These are phyloP conservation scores for Rousettus leschenaultii DNA, from an alignment of 2,113 vertebrate genomes.

Conservation along the genomic window DNA sequence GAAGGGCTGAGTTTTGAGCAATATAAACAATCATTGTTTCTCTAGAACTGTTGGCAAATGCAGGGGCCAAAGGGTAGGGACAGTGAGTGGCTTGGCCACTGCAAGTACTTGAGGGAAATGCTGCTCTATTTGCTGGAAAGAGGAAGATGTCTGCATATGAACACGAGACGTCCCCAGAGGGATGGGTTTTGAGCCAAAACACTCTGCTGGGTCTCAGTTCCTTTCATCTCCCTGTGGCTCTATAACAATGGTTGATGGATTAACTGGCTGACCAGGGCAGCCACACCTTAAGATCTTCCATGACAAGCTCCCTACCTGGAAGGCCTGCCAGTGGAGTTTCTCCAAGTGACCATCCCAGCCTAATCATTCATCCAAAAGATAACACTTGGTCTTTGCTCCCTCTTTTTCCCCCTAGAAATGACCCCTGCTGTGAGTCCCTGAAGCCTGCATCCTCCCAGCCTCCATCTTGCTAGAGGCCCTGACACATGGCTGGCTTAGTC, in stretches of 20 bases:
- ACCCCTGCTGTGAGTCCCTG: neutral
- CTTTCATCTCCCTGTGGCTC: neutral
- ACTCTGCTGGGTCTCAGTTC: neutral
- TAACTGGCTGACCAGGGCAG: neutral
- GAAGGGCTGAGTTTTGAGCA: neutral
- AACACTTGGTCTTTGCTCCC: neutral
- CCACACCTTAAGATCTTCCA: neutral
- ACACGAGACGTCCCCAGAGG: neutral
- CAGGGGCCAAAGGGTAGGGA: neutral
- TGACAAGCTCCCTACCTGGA: neutral
- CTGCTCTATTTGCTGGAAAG: neutral
- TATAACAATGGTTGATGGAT: fast-evolving
- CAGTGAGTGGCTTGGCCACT: neutral
- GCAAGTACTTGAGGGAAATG: neutral
- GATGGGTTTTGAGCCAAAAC: neutral
- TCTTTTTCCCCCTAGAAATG: neutral
- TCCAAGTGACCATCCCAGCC: neutral
- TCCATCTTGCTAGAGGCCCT: neutral
- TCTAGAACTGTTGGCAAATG: neutral
- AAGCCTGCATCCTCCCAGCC: neutral
- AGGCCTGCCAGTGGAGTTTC: neutral
- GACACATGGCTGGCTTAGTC: neutral
- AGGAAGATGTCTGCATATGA: neutral
- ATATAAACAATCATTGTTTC: neutral
- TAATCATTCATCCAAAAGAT: neutral